phyloP scores from a whole-genome alignment of 2,888 invertebrate genomes.

The Augochlorella aurata region DNA sequence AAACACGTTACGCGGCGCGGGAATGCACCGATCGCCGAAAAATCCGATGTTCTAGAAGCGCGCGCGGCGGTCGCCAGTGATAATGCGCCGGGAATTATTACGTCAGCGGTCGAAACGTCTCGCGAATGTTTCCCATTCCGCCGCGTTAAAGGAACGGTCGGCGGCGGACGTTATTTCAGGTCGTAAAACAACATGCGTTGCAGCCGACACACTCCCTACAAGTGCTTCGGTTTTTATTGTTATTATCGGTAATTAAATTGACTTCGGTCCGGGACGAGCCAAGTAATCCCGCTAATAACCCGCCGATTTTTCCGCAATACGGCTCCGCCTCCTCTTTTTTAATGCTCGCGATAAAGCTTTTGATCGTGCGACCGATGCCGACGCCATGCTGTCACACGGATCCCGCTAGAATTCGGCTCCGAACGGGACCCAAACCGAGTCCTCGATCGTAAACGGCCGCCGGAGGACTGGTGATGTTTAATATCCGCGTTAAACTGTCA shows the following conservation, averaged over 20 bases:
- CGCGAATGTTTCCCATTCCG: conserved; percentile 39
- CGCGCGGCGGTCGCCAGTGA: conserved; percentile 9
- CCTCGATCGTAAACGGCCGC: conserved; percentile 26
- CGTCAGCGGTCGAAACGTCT: conserved; percentile 27
- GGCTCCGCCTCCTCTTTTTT: conserved; percentile 13
- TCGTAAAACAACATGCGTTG: conserved; percentile 34
- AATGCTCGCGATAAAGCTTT: conserved; percentile 38
- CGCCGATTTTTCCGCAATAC: conserved; percentile 54
- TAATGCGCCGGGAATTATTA: conserved; percentile 27
- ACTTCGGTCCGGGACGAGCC: conserved; percentile 8
- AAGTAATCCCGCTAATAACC: conserved; percentile 53
- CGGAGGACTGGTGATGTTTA: neutral
- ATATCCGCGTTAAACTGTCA: neutral
- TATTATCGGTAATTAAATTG: conserved; percentile 59
- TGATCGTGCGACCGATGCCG: conserved; percentile 17
- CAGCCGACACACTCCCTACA: conserved; percentile 16
- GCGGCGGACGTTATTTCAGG: conserved; percentile 33
- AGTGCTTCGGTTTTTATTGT: conserved; percentile 48
- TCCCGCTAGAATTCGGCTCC: neutral
- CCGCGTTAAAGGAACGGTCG: conserved; percentile 34
- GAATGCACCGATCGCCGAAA: conserved; percentile 32
- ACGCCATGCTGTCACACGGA: conserved; percentile 2
- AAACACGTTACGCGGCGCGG: conserved; percentile 1
- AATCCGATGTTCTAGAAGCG: conserved; percentile 29
- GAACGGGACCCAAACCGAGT: neutral